These are phyloP conservation scores for Drosophila picticornis DNA, from an alignment of 2,888 invertebrate species.

Conservation along the genomic window DNA sequence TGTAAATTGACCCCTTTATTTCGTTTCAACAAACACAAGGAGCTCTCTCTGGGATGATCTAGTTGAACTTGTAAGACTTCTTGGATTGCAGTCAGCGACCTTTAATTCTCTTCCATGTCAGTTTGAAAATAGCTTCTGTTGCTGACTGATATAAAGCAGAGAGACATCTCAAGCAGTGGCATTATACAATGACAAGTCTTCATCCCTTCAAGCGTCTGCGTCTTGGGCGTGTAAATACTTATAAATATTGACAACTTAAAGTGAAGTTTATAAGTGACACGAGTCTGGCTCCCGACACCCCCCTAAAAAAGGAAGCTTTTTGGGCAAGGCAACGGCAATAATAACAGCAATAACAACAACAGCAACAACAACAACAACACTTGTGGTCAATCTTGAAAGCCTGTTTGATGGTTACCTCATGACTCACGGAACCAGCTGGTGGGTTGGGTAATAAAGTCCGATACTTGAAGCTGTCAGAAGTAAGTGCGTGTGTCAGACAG, in stretches of 20 bases:
- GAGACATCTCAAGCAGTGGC: conserved; percentile 3
- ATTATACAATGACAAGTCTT: conserved; percentile 3
- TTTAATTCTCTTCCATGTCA: background rate
- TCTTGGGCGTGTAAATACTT: conserved; percentile 71
- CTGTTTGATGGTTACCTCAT: conserved; percentile 71
- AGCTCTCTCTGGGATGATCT: background rate
- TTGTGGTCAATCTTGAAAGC: conserved; percentile 79
- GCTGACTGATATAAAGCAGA: conserved; percentile 22
- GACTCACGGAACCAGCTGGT: conserved; percentile 16
- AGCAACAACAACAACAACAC: conserved; percentile 45
- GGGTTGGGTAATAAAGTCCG: conserved; percentile 68
- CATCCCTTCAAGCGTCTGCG: conserved; percentile 18
- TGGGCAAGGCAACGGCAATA: conserved; percentile 38
- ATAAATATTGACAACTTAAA: conserved; percentile 80
- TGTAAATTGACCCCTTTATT: conserved; percentile 21
- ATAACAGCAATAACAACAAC: conserved; percentile 44
- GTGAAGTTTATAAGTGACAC: conserved; percentile 78
- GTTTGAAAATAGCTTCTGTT: conserved; percentile 15
- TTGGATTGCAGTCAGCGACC: background rate
- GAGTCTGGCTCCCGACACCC: conserved; percentile 42
- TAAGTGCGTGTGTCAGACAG: conserved; percentile 50
- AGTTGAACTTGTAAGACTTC: background rate
- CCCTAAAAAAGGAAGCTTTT: conserved; percentile 64
- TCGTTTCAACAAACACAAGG: background rate
- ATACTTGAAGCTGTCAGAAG: conserved; percentile 73